A percentile compares a stretch with the other conserved stretches of the same genome.
Evolutionary conservation across 2,113 vertebrate genomes (phyloP).

Genomic region (Ginglymostoma cirratum): DNA sequence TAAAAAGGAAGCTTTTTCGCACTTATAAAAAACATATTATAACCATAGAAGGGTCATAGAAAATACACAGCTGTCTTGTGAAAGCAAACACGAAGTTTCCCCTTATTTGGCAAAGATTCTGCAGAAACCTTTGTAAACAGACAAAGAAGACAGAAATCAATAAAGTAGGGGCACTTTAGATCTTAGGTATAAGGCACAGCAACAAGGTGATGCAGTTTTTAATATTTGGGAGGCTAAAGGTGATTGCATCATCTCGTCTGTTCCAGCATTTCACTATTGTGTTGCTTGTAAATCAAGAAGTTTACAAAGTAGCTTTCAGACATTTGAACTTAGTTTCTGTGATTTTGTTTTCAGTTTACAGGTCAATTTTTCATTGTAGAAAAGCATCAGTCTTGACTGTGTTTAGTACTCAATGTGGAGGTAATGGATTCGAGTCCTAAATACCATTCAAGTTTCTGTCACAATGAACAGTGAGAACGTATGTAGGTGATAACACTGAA

Average conservation of each 20-base stretch:
- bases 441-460: background rate
- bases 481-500: background rate
- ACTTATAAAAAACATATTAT: constrained; percentile 8
- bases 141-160: background rate
- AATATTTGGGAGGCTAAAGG: too few species aligned
- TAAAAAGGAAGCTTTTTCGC: constrained; percentile 10
- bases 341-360: background rate
- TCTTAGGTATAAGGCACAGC: background rate
- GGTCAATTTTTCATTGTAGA: background rate
- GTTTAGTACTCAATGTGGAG: background rate
- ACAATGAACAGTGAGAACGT: background rate
- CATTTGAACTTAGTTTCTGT: background rate
- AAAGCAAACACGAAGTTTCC: background rate
- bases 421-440: too few species aligned
- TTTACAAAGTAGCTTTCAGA: background rate
- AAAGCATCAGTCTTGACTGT: background rate
- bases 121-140: background rate
- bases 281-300: background rate
- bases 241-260: background rate
- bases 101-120: constrained; percentile 25
- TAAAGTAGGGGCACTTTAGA: background rate
- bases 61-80: background rate
- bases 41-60: constrained; percentile 1
- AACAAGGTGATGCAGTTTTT: background rate
- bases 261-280: background rate